Evolutionary conservation across 1,140 invertebrate genomes (phyloP).

Genomic region (Drosophila sulfurigaster): DNA sequence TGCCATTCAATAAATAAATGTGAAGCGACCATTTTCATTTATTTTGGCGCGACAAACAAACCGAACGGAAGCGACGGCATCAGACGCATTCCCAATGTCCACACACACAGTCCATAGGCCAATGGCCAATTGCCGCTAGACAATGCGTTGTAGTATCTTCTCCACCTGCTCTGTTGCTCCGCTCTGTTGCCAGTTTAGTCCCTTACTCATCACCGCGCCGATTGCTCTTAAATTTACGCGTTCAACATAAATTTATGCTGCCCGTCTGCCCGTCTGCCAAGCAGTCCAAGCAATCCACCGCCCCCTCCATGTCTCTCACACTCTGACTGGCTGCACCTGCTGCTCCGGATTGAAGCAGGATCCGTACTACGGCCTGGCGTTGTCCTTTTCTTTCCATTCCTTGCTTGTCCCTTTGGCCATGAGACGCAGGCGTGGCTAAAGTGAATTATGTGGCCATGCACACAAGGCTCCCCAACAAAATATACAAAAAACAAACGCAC

Average conservation of each 20-base stretch:
- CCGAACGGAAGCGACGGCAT: slow-evolving; percentile 5
- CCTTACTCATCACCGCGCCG: slow-evolving; percentile 20
- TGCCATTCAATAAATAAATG: slow-evolving; percentile 56
- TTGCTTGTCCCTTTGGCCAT: background rate
- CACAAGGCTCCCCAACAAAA: slow-evolving; percentile 56
- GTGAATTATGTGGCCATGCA: slow-evolving; percentile 76
- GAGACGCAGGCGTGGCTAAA: slow-evolving; percentile 31
- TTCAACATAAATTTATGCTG: slow-evolving; percentile 60
- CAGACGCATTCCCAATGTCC: background rate
- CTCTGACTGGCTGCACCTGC: slow-evolving; percentile 52
- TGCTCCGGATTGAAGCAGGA: slow-evolving; percentile 21
- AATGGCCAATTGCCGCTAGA: slow-evolving; percentile 17
- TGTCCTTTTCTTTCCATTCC: background rate
- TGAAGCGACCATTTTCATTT: slow-evolving; percentile 51
- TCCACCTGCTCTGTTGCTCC: slow-evolving; percentile 8
- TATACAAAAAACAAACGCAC: background rate
- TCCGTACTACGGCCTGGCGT: background rate
- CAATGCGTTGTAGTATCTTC: background rate
- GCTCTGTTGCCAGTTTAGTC: slow-evolving; percentile 3
- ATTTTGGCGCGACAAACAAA: slow-evolving; percentile 45
- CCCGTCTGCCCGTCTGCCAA: background rate
- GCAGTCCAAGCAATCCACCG: no score
- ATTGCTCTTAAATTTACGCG: slow-evolving; percentile 55
- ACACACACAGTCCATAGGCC: slow-evolving; percentile 6
- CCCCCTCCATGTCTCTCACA: background rate